These are phyloP conservation scores for Nematolebias whitei DNA, from an alignment of 2,113 vertebrate genomes.

Conservation along the genomic window DNA sequence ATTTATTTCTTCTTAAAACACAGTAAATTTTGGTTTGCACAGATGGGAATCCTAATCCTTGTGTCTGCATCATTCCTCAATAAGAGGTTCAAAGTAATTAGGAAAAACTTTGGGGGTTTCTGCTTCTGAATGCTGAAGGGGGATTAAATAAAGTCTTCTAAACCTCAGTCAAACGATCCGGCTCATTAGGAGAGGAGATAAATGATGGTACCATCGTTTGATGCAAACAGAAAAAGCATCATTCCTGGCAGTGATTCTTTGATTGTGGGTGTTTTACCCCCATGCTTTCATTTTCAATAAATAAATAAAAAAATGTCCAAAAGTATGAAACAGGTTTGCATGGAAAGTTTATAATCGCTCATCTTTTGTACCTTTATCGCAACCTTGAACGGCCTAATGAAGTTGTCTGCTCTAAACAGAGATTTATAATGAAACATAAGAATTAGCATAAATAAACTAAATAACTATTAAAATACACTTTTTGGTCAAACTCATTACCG, in stretches of 20 bases:
- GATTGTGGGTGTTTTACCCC: slow-evolving; percentile 40
- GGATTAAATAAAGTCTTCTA: slow-evolving; percentile 46
- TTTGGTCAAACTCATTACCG: background rate
- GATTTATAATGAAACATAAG: background rate
- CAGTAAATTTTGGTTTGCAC: background rate
- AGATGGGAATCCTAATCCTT: slow-evolving; percentile 24
- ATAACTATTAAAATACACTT: background rate
- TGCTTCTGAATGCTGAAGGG: slow-evolving; percentile 30
- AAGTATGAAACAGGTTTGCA: slow-evolving; percentile 51
- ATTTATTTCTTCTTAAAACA: slow-evolving; percentile 11
- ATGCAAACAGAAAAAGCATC: slow-evolving; percentile 37
- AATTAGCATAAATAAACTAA: too few relatives aligned
- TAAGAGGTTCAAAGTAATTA: slow-evolving; percentile 54
- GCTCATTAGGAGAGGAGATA: slow-evolving; percentile 45
- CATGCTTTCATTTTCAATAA: slow-evolving; percentile 59
- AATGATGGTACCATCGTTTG: slow-evolving; percentile 48
- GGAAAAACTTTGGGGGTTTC: slow-evolving; percentile 55
- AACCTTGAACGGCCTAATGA: slow-evolving; percentile 51
- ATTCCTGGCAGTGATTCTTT: slow-evolving; percentile 49
- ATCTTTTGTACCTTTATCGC: slow-evolving; percentile 36
- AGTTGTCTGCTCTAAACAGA: slow-evolving; percentile 41
- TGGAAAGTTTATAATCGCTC: slow-evolving; percentile 49
- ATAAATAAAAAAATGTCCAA: slow-evolving; percentile 49
- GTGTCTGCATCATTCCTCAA: slow-evolving; percentile 36
- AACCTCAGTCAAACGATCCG: slow-evolving; percentile 28